Evolutionary conservation across 2,888 invertebrate genomes (phyloP).

Genomic region (Geophilus truncorum): DNA sequence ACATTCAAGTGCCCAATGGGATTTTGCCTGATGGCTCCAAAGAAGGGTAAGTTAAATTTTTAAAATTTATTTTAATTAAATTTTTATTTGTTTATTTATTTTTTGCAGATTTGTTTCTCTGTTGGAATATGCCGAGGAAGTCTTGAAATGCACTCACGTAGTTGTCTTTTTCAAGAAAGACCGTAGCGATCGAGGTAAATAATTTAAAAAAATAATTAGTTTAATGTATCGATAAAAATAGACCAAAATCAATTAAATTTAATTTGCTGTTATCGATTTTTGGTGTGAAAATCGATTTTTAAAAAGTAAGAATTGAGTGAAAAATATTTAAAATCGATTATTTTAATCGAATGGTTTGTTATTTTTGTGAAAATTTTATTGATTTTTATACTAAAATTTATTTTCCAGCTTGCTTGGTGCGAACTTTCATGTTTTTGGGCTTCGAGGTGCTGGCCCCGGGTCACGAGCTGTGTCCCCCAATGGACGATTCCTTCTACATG

Average conservation of each 20-base stretch:
- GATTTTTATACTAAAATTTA: no score
- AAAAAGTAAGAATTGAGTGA: no score
- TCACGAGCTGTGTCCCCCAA: slow-evolving; percentile 67
- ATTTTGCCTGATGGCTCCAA: slow-evolving; percentile 87
- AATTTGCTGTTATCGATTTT: no score
- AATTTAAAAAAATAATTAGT: slow-evolving; percentile 29
- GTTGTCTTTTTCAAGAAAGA: slow-evolving; percentile 76
- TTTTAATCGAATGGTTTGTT: no score
- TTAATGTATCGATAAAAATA: background rate
- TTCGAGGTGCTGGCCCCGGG: slow-evolving; percentile 81
- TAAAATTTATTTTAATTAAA: no score
- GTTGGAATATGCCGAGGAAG: slow-evolving; percentile 92
- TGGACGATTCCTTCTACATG: slow-evolving; percentile 60
- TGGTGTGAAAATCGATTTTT: no score
- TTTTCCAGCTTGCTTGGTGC: slow-evolving; percentile 66
- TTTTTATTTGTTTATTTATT: background rate
- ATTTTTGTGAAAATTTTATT: no score
- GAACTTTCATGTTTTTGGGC: slow-evolving; percentile 96
- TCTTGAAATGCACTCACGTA: slow-evolving; percentile 73
- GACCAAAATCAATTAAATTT: background rate
- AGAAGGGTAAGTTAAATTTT: slow-evolving; percentile 61
- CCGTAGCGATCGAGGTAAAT: slow-evolving; percentile 70
- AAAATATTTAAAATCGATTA: no score
- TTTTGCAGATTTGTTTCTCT: slow-evolving; percentile 69
- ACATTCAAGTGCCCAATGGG: slow-evolving; percentile 80